These are phyloP conservation scores for Novumbra hubbsi DNA, from an alignment of 2,797 vertebrate genomes.

Conservation along the genomic window DNA sequence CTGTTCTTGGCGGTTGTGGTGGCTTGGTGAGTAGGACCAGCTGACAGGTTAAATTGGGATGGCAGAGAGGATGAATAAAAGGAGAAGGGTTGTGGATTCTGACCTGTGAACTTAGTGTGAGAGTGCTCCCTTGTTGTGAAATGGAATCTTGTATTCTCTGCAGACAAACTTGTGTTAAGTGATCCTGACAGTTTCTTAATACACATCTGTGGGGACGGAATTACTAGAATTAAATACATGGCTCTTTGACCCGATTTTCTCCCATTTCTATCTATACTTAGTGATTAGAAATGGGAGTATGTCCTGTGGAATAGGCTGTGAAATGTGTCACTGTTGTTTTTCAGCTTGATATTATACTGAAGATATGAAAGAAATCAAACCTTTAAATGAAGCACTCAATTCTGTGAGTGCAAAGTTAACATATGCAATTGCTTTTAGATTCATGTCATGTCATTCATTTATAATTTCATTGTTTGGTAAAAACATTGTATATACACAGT, in stretches of 20 bases:
- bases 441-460: no score
- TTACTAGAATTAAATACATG: constrained; percentile 19
- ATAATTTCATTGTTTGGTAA: no score
- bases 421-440: no score
- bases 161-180: neutral
- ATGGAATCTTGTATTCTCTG: neutral
- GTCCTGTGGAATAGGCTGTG: no score
- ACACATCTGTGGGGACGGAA: neutral
- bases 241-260: neutral
- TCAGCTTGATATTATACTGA: no score
- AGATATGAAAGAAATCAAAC: no score
- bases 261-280: neutral
- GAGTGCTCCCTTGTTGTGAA: constrained; percentile 3
- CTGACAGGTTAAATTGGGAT: neutral
- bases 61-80: neutral
- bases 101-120: neutral
- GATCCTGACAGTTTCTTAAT: constrained; percentile 8
- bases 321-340: no score
- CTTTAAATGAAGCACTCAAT: no score
- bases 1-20: neutral
- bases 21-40: neutral
- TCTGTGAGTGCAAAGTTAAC: no score
- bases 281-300: no score
- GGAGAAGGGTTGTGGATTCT: neutral
- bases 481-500: no score